phyloP scores from a whole-genome alignment of 2,797 vertebrate species.

The Cryptoblepharus egeriae region DNA sequence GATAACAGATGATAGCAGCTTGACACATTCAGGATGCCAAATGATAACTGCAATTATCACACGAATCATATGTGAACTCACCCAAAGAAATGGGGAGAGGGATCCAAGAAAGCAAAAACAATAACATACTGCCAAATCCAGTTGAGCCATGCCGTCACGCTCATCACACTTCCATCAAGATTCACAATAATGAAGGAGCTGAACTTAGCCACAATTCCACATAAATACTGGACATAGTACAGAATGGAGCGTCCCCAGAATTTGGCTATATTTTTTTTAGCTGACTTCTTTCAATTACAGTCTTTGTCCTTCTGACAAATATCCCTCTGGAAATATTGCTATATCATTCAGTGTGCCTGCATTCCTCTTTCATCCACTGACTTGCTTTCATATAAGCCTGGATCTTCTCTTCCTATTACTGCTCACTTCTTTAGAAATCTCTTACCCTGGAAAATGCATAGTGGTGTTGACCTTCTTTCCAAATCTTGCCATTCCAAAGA shows the following conservation, averaged over 20 bases:
- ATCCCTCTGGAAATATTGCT: not conserved
- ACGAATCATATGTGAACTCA: conserved; percentile 19
- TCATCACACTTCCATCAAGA: not conserved
- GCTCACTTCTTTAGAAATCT: too few relatives aligned
- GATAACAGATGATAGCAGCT: conserved; percentile 36
- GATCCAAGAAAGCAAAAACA: not conserved
- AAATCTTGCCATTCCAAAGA: too few relatives aligned
- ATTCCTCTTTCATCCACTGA: too few relatives aligned
- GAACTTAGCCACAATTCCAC: not conserved
- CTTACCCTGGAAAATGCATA: too few relatives aligned
- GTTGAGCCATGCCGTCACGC: not conserved
- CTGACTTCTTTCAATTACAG: not conserved
- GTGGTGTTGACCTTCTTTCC: too few relatives aligned
- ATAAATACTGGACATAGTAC: not conserved
- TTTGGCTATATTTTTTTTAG: not conserved
- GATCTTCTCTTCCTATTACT: too few relatives aligned
- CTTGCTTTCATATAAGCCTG: too few relatives aligned
- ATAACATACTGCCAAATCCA: not conserved
- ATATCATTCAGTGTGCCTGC: too few relatives aligned
- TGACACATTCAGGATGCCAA: conserved; percentile 28
- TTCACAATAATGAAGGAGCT: not conserved
- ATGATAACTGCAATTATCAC: conserved; percentile 35
- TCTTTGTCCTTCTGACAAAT: not conserved
- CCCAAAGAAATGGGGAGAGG: not conserved
- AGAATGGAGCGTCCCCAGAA: not conserved